Conservation (phyloP, 1,140 invertebrate species). For the Apis mellifera region Amel_HAv3.1 CM009936.2:17401501-17402000, state of each 20-base stretch:
- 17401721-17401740: slow-evolving; percentile 75
- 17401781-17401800: slow-evolving; percentile 83
- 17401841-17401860: slow-evolving; percentile 79
- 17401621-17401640: neutral
- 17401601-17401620: neutral
- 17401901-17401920: slow-evolving; percentile 61
- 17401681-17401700: slow-evolving; percentile 76
- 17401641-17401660: too few species aligned
- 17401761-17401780: slow-evolving; percentile 81
- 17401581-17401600: too few species aligned
- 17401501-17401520: too few species aligned
- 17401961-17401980: slow-evolving; percentile 80
- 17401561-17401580: too few species aligned
- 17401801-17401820: slow-evolving; percentile 81
- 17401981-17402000: slow-evolving; percentile 80
- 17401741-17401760: slow-evolving; percentile 77
- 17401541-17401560: too few species aligned
- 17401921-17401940: slow-evolving; percentile 72
- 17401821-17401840: slow-evolving; percentile 80
- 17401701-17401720: slow-evolving; percentile 61
- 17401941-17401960: slow-evolving; percentile 78
- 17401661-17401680: slow-evolving; percentile 69
- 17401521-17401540: too few species aligned
- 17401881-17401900: neutral
- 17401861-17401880: slow-evolving; percentile 57